Percentiles rank a stretch among this genome's conserved stretches.
phyloP scores from a whole-genome alignment of 2,888 invertebrate species.

The Holacanthella duospinosa region DNA sequence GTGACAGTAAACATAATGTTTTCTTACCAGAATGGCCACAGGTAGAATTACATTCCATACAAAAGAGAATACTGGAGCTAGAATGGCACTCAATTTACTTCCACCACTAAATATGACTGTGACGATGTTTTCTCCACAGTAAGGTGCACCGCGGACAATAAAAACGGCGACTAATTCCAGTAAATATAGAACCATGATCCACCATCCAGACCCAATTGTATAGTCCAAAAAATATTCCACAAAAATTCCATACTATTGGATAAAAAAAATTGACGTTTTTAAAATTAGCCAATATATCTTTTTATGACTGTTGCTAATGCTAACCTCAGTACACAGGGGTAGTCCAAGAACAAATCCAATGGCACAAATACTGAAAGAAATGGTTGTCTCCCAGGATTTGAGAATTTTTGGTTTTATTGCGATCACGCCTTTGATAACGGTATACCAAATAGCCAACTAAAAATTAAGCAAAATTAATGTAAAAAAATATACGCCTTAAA shows the following conservation, averaged over 20 bases:
- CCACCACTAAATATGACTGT: conserved; percentile 47
- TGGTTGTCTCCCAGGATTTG: conserved; percentile 67
- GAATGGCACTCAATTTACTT: conserved; percentile 42
- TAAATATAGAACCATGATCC: conserved; percentile 68
- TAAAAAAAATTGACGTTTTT: background rate
- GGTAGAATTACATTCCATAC: conserved; percentile 81
- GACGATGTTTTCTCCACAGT: conserved; percentile 64
- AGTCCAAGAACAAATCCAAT: conserved; percentile 72
- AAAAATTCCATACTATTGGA: conserved; percentile 59
- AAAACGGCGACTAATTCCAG: conserved; percentile 70
- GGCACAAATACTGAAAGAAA: conserved; percentile 72
- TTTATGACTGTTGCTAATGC: conserved; percentile 25
- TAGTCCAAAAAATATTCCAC: conserved; percentile 77
- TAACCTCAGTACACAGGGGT: conserved; percentile 74
- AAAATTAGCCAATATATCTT: background rate
- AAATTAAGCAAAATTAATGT: conserved; percentile 1
- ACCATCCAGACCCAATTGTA: conserved; percentile 74
- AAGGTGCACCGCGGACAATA: conserved; percentile 73
- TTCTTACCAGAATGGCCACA: conserved; percentile 62
- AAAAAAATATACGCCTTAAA: no score
- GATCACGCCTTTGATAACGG: conserved; percentile 74
- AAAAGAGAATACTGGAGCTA: conserved; percentile 61
- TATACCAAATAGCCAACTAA: conserved; percentile 75
- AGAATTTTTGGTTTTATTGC: conserved; percentile 61
- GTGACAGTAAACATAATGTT: conserved; percentile 7